Conservation (phyloP, 2,888 invertebrate genomes). For the Cactoblastis cactorum region DNA sequence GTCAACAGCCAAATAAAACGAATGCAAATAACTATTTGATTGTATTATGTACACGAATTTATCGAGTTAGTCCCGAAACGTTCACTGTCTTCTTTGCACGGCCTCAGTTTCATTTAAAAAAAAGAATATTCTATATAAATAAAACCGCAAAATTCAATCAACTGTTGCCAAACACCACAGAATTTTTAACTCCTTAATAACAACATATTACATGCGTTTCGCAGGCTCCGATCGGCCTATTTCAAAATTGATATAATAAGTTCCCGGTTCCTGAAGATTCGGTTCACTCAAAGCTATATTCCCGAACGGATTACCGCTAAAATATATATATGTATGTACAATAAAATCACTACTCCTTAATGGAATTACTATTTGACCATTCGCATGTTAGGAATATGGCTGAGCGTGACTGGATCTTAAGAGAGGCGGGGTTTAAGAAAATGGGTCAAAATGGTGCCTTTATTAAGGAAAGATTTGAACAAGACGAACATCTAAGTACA, state of each 20-base stretch:
- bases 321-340: slow-evolving; percentile 2
- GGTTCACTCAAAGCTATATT: not conserved
- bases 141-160: too few relatives aligned
- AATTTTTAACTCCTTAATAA: too few relatives aligned
- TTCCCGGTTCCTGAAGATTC: not conserved
- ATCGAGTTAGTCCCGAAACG: too few relatives aligned
- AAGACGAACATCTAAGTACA: too few relatives aligned
- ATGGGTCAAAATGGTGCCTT: not conserved
- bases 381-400: not conserved
- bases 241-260: not conserved
- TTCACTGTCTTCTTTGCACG: too few relatives aligned
- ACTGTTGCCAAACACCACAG: too few relatives aligned
- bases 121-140: too few relatives aligned
- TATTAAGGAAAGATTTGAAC: too few relatives aligned
- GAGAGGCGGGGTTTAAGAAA: not conserved
- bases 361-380: not conserved
- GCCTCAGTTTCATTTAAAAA: too few relatives aligned
- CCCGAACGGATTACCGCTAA: not conserved
- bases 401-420: not conserved
- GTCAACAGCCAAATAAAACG: not conserved
- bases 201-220: not conserved
- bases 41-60: not conserved
- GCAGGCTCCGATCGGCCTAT: not conserved
- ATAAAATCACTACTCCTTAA: slow-evolving; percentile 9
- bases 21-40: not conserved